Base-by-base conservation (phyloP, 2,888 invertebrate genomes). In the Neoaliturus tenellus region DNA sequence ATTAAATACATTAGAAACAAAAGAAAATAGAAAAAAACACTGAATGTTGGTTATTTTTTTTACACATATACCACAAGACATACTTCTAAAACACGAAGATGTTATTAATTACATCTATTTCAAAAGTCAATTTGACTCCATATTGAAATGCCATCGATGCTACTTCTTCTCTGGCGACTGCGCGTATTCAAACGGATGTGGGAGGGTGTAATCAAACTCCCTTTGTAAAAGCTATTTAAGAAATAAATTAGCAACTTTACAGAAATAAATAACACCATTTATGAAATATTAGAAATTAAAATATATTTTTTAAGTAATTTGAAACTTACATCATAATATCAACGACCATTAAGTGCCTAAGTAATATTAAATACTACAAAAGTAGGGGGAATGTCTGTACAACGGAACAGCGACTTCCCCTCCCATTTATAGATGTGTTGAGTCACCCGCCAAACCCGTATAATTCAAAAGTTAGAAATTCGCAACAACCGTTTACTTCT, bases 51-150 rank as follows among this genome's bases (percentile, higher is more conserved):
- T 31, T 33, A n/a, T 14, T 35, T 67, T 33, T 14, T 31, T 62
- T 67, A 33, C 39, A 39, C 6, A 2, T 33, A 25, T 71, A 71
- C 39, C 35, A 39, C 33, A 0, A 71, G 20, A 17, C 6, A 12
- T 8, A 39, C 23, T n/a, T 71, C 39, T 1, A 28, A 23, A 20
- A 51, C 2, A 31, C 28, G 14, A 6, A 71, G 41, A 20, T 39
- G 20, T 20, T 71, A 39, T 8, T 20, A 33, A 23, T 4, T 71
- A 39, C 67, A 35, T 17, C 35, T 20, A 39, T 10, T 25, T 35
- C n/a, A 71, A 17, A 39, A 39, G 5, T 71, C 39, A 4, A 69
- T 31, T 69, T 69, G 69, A 69, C 69, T 69, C 69, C 67, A 69
- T 35, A 39, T 35, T 69, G 69, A 10, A 39, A 39, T 39, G n/a